phyloP scores from a whole-genome alignment of 64 coral and sea anemone species.

The Stichodactyla helianthus region DNA sequence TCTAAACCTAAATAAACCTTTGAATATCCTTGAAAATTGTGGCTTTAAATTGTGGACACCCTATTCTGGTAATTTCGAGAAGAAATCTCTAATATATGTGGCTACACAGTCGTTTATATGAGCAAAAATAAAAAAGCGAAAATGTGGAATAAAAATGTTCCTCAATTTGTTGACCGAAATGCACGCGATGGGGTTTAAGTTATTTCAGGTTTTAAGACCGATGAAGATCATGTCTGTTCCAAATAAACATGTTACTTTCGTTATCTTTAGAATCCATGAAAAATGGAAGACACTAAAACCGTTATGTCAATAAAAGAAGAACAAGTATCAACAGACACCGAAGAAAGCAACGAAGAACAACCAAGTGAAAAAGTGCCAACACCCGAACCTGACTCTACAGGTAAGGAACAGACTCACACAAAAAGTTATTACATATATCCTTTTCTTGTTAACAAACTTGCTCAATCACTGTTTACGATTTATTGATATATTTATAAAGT shows the following conservation, averaged over 20 bases:
- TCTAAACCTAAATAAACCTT: neutral
- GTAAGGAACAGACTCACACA: neutral
- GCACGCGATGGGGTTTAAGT: too few relatives aligned
- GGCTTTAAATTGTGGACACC: too few relatives aligned
- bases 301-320: neutral
- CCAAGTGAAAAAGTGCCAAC: neutral
- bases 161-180: neutral
- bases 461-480: too few relatives aligned
- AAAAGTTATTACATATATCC: too few relatives aligned
- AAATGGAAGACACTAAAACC: neutral
- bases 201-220: too few relatives aligned
- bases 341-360: constrained; percentile 6
- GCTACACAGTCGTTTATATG: too few relatives aligned
- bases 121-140: neutral
- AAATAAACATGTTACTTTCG: neutral
- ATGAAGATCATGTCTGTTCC: neutral
- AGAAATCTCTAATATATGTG: neutral
- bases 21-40: too few relatives aligned
- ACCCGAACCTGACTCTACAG: neutral
- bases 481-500: too few relatives aligned
- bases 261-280: neutral
- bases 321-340: neutral
- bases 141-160: neutral
- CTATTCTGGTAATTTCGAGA: too few relatives aligned
- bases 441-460: too few relatives aligned